Evolutionary conservation across 2,888 invertebrate species (phyloP).

Genomic region (Diarsia mendica): DNA sequence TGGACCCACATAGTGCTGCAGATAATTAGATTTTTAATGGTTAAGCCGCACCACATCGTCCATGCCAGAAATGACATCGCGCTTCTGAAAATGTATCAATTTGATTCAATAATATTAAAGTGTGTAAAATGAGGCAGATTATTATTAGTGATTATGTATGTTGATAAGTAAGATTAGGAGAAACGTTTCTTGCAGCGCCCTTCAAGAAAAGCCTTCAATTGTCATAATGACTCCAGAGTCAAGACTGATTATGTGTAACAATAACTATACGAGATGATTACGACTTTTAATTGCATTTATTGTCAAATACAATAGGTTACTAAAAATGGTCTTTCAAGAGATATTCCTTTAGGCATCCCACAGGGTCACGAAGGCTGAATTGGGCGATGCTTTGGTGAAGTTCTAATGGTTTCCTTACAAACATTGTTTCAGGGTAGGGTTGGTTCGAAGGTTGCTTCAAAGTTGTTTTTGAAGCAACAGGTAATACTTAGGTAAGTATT

Average conservation of each 20-base stretch:
- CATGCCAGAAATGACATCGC: slow-evolving; percentile 93
- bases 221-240: background rate
- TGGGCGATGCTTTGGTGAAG: background rate
- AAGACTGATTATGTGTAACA: background rate
- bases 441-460: background rate
- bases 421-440: background rate
- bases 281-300: background rate
- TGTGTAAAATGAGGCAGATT: no score
- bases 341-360: background rate
- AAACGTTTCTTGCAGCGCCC: background rate
- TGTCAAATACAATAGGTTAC: no score
- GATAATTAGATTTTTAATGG: slow-evolving; percentile 94
- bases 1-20: slow-evolving; percentile 94
- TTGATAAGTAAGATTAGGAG: background rate
- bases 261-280: background rate
- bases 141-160: no score
- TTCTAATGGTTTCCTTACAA: background rate
- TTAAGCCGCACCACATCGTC: slow-evolving; percentile 96
- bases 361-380: background rate
- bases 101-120: no score
- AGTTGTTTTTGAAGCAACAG: no score
- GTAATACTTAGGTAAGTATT: no score
- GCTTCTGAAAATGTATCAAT: slow-evolving; percentile 82
- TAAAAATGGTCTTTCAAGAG: background rate
- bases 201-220: background rate